Base-by-base conservation (phyloP, 2,888 invertebrate species). In the Atethmia centrago region DNA sequence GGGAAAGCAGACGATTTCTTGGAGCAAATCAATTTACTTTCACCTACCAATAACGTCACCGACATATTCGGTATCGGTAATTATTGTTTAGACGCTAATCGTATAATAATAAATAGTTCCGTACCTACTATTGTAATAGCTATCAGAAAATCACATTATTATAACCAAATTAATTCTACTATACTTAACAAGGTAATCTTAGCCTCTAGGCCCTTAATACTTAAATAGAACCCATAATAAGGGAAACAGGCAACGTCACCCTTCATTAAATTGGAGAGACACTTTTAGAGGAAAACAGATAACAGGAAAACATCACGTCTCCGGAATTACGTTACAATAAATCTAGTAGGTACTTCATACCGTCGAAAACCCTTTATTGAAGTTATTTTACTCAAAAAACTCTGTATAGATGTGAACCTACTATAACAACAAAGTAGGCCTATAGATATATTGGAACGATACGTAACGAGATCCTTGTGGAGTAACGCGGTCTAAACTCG, bases 401-500 rank as follows among this genome's bases (percentile, higher is more conserved):
- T 64, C 58, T 21, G 45, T 62, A 63, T 25, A 65, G 55, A 74
- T 51, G 42, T 51, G n/a, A 31, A 55, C 67, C 47, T 58, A 45
- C 42, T 63, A 56, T 51, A 68, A 69, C 69, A 75, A 82, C 73
- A 78, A 79, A 78, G 71, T 82, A 69, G 45, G 56, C 28, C 42
- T 74, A 68, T 47, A 74, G 25, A 64, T 72, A 73, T 69, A 62
- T 77, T 67, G 63, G 42, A 71, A 65, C 87, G 85, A 88, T 88
- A 88, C 85, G 85, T 90, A 91, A 89, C 88, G 86, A 89, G 90
- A 88, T 88, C 86, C 87, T 86, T 82, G 82, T 86, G 83, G 80
- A 83, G 80, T 76, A 72, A 76, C 77, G 74, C 77, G 85, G 80
- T 81, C 79, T 83, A 74, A 77, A 79, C 74, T 67, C 71, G 71